Percentiles rank a stretch among this genome's conserved stretches.
Evolutionary conservation across 2,113 vertebrate species (phyloP).

Genomic region (Gavialis gangeticus): DNA sequence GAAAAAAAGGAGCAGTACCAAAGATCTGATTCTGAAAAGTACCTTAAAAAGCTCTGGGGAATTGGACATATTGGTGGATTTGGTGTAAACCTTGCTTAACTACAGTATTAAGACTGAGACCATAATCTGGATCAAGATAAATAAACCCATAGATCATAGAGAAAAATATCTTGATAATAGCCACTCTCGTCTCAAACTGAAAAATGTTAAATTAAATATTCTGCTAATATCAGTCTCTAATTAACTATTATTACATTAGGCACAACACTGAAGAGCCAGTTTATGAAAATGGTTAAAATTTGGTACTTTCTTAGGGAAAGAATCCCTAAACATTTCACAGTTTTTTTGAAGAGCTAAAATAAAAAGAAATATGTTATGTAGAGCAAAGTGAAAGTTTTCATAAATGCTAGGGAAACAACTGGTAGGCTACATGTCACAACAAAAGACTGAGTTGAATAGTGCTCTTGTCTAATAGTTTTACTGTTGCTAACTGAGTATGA

Average conservation of each 20-base stretch:
- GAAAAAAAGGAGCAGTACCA: not conserved
- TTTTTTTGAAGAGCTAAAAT: not conserved
- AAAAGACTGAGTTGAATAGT: not conserved
- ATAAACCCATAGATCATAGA: too few relatives aligned
- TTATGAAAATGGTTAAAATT: not conserved
- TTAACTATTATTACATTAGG: not conserved
- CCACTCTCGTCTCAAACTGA: not conserved
- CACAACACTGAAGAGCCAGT: not conserved
- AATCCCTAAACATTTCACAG: not conserved
- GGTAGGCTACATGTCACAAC: too few relatives aligned
- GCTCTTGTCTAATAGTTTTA: not conserved
- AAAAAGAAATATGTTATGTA: not conserved
- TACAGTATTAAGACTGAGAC: too few relatives aligned
- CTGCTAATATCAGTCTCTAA: not conserved
- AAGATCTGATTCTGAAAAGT: too few relatives aligned
- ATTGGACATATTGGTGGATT: too few relatives aligned
- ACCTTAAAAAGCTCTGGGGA: too few relatives aligned
- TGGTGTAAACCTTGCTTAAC: too few relatives aligned
- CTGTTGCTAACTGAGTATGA: not conserved
- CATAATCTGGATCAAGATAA: too few relatives aligned
- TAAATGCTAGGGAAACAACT: not conserved
- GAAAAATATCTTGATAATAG: not conserved
- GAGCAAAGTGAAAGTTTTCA: not conserved
- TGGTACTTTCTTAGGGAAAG: not conserved
- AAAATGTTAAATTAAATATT: not conserved